Percentiles rank a stretch among this genome's conserved stretches.
phyloP scores from a whole-genome alignment of 2,113 vertebrate species.

The Gymnarchus niloticus region DNA sequence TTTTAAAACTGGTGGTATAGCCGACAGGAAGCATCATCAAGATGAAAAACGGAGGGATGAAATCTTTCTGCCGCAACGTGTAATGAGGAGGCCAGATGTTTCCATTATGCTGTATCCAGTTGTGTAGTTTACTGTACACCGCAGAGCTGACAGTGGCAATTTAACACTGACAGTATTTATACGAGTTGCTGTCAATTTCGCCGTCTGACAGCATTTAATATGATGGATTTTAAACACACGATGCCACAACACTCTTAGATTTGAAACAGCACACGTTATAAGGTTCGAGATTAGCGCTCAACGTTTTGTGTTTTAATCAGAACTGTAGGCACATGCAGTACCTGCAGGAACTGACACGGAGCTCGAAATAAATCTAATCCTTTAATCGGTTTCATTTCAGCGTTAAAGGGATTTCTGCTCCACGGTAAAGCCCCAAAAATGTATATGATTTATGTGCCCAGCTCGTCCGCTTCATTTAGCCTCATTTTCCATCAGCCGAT shows the following conservation, averaged over 20 bases:
- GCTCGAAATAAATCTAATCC: conserved; percentile 42
- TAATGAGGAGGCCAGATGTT: conserved; percentile 3
- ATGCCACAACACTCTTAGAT: not conserved
- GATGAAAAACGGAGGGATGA: conserved; percentile 2
- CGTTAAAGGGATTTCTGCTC: conserved; percentile 37
- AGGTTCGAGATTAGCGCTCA: not conserved
- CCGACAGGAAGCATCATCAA: not conserved
- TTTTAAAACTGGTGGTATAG: not conserved
- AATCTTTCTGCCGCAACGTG: not conserved
- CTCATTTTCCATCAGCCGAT: conserved; percentile 45
- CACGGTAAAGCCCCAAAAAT: conserved; percentile 44
- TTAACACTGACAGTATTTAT: not conserved
- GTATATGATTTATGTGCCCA: conserved; percentile 49
- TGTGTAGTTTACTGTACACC: not conserved
- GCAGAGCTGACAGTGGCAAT: not conserved
- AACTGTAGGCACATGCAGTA: not conserved
- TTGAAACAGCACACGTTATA: not conserved
- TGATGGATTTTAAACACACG: not conserved
- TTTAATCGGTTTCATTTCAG: conserved; percentile 43
- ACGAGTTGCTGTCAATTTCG: conserved; percentile 7
- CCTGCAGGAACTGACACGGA: conserved; percentile 4
- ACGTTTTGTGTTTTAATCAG: conserved; percentile 4
- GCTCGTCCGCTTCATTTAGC: conserved; percentile 49
- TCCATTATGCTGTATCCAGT: conserved; percentile 6
- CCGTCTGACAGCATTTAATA: not conserved